A percentile compares a stretch with the other conserved stretches of the same genome.
Evolutionary conservation across 2,797 vertebrate genomes (phyloP).

Genomic region (Alfaro cultratus): DNA sequence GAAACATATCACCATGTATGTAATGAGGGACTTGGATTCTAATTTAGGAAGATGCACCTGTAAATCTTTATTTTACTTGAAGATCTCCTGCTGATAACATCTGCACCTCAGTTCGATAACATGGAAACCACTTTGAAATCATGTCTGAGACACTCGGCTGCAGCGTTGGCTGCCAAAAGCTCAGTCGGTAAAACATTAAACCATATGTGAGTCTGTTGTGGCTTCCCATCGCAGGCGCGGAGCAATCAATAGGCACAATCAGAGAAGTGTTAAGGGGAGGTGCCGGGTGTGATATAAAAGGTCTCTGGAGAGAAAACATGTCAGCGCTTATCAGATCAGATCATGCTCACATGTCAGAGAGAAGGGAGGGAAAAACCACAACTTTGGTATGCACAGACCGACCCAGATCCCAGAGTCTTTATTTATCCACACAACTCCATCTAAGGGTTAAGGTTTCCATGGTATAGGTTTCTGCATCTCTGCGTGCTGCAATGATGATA

Average conservation of each 20-base stretch:
- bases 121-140: neutral
- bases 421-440: slow-evolving; percentile 23
- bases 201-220: slow-evolving; percentile 58
- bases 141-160: slow-evolving; percentile 23
- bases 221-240: slow-evolving; percentile 45
- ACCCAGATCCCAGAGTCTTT: slow-evolving; percentile 16
- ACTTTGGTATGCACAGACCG: slow-evolving; percentile 24
- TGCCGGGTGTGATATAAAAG: slow-evolving; percentile 76
- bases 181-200: slow-evolving; percentile 65
- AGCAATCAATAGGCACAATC: slow-evolving; percentile 76
- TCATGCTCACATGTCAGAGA: slow-evolving; percentile 56
- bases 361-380: slow-evolving; percentile 6
- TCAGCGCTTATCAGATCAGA: slow-evolving; percentile 77
- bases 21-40: neutral
- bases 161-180: slow-evolving; percentile 55
- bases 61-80: neutral
- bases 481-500: slow-evolving; percentile 55
- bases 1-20: neutral
- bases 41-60: neutral
- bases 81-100: slow-evolving; percentile 9
- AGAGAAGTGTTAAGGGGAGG: slow-evolving; percentile 71
- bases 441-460: slow-evolving; percentile 36
- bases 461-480: slow-evolving; percentile 7
- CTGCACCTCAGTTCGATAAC: neutral
- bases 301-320: slow-evolving; percentile 75